A percentile compares a stretch with the other conserved stretches of the same genome.
phyloP scores from a whole-genome alignment of 2,888 invertebrate genomes.

The Minunthozetes semirufus region DNA sequence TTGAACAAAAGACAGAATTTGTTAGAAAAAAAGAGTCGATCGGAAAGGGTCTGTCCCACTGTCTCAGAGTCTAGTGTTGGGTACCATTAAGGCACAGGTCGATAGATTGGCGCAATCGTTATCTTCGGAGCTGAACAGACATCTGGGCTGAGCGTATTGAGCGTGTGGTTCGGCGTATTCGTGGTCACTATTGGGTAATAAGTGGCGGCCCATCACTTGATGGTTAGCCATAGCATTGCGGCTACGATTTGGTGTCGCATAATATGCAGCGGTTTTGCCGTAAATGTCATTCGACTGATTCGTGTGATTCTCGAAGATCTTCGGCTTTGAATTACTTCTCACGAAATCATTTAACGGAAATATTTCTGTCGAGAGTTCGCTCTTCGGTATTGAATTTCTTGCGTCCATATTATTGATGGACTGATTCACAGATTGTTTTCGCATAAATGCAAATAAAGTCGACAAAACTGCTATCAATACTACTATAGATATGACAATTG shows the following conservation, averaged over 20 bases:
- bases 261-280: conserved; percentile 12
- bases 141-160: conserved; percentile 21
- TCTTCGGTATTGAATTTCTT: conserved; percentile 11
- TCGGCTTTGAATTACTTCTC: conserved; percentile 22
- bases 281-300: background rate
- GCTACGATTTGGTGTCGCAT: background rate
- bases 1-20: no score
- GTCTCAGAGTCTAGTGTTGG: conserved; percentile 13
- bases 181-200: conserved; percentile 5
- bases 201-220: background rate
- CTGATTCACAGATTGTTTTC: background rate
- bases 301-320: background rate
- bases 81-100: conserved; percentile 30
- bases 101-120: conserved; percentile 25
- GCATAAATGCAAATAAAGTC: conserved; percentile 35
- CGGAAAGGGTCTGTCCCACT: background rate
- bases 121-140: conserved; percentile 21
- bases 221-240: background rate
- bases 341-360: conserved; percentile 24
- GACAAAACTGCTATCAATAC: conserved; percentile 41
- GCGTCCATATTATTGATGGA: conserved; percentile 20
- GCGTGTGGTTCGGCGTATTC: conserved; percentile 23
- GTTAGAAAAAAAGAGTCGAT: no score
- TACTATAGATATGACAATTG: conserved; percentile 42
- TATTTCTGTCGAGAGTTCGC: conserved; percentile 16